Evolutionary conservation across 37 sponge, comb jelly and placozoan species (phyloP).

Genomic region (Oopsacas minuta): DNA sequence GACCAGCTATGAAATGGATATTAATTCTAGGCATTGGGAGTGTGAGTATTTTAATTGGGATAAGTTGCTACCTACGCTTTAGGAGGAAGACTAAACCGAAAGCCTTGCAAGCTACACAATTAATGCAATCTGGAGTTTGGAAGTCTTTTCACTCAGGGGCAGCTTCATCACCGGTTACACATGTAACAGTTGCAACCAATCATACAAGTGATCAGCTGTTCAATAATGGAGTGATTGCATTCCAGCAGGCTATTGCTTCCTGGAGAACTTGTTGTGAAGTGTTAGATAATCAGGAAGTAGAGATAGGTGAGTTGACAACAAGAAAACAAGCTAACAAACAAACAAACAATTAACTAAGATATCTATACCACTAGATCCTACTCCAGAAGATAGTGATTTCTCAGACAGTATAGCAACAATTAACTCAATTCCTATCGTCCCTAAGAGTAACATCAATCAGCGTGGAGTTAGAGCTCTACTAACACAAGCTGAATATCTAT

Average conservation of each 20-base stretch:
- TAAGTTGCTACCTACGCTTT: not conserved
- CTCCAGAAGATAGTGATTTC: too few relatives aligned
- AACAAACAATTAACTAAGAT: too few relatives aligned
- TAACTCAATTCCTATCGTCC: not conserved
- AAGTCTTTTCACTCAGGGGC: not conserved
- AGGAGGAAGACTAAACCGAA: not conserved
- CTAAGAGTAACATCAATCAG: not conserved
- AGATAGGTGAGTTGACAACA: not conserved
- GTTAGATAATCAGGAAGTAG: not conserved
- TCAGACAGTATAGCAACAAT: too few relatives aligned
- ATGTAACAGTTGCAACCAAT: not conserved
- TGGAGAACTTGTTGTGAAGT: conserved; percentile 8
- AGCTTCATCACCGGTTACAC: not conserved
- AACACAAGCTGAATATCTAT: not conserved
- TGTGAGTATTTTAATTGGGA: not conserved
- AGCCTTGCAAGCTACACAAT: not conserved
- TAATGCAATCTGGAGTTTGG: not conserved
- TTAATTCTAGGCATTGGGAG: not conserved
- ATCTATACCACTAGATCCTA: too few relatives aligned
- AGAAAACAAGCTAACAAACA: too few relatives aligned
- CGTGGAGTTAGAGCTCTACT: not conserved
- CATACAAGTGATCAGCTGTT: not conserved
- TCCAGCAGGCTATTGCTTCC: not conserved
- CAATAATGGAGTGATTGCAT: not conserved
- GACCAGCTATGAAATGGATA: too few relatives aligned